phyloP scores from a whole-genome alignment of 2,888 invertebrate genomes.

The Oscheius myriophilus region DNA sequence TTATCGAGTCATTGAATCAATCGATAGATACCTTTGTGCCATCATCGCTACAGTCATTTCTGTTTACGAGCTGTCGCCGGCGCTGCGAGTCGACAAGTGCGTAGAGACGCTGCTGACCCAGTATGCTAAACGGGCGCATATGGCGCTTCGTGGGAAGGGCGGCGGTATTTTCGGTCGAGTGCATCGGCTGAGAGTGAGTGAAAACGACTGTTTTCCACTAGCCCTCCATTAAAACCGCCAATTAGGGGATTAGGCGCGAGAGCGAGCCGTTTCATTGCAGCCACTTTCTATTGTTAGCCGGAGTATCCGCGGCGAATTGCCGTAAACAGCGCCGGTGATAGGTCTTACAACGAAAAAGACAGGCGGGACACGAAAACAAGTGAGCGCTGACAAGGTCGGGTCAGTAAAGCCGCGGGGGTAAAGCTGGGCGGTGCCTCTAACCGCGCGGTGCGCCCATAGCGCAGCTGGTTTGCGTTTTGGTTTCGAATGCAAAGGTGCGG shows the following conservation, averaged over 20 bases:
- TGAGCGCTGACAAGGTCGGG: too few relatives aligned
- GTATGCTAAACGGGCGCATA: neutral
- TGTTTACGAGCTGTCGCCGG: neutral
- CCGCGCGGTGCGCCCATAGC: too few relatives aligned
- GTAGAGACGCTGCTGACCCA: neutral
- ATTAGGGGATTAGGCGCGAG: constrained; percentile 12
- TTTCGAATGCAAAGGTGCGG: too few relatives aligned
- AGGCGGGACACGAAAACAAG: too few relatives aligned
- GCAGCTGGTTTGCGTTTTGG: too few relatives aligned
- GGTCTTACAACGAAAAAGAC: too few relatives aligned
- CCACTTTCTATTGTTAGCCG: constrained; percentile 3
- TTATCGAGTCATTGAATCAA: neutral
- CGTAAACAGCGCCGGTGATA: too few relatives aligned
- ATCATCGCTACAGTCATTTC: neutral
- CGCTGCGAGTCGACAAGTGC: neutral
- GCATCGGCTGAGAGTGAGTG: too few relatives aligned
- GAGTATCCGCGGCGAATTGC: neutral
- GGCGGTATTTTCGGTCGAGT: neutral
- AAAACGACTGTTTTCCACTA: constrained; percentile 2
- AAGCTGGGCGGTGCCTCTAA: too few relatives aligned
- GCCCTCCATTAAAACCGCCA: constrained; percentile 3
- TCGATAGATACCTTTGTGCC: too few relatives aligned
- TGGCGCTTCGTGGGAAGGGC: neutral
- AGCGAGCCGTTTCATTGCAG: constrained; percentile 14
- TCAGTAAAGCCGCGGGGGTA: too few relatives aligned